These are phyloP conservation scores for Hypomecis atomaria DNA, from an alignment of 2,888 invertebrate species.

Conservation along the genomic window DNA sequence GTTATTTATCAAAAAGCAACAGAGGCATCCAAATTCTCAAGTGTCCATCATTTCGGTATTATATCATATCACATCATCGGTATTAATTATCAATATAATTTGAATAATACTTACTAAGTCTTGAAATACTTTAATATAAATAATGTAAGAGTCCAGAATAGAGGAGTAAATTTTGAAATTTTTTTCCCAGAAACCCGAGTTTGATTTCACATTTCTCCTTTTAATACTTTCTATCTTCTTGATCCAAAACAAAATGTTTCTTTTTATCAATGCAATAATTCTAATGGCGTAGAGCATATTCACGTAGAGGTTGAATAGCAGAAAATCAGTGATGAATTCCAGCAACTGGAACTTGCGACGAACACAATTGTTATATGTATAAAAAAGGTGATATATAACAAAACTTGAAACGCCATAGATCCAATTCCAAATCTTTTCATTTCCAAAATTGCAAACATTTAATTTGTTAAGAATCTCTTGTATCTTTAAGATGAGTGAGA, in stretches of 20 bases:
- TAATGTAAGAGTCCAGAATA: slow-evolving; percentile 20
- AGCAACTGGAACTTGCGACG: not conserved
- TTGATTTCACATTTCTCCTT: not conserved
- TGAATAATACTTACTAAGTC: not conserved
- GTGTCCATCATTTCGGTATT: too few relatives aligned
- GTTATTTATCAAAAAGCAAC: too few relatives aligned
- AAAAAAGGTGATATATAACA: slow-evolving; percentile 3
- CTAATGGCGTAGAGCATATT: slow-evolving; percentile 20
- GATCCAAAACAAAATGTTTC: slow-evolving; percentile 4
- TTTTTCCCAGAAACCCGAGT: slow-evolving; percentile 16
- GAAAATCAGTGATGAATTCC: not conserved
- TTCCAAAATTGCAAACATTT: not conserved
- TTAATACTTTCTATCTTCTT: slow-evolving; percentile 7
- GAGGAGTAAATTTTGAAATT: slow-evolving; percentile 18
- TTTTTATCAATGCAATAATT: slow-evolving; percentile 14
- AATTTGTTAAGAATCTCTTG: slow-evolving; percentile 14
- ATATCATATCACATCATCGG: too few relatives aligned
- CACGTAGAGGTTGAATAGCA: slow-evolving; percentile 5
- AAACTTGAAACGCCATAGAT: not conserved
- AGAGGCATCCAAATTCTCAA: too few relatives aligned
- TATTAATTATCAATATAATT: too few relatives aligned
- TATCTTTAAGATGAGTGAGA: slow-evolving; percentile 17
- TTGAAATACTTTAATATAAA: slow-evolving; percentile 22
- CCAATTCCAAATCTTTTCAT: slow-evolving; percentile 15
- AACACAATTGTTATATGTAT: not conserved